Evolutionary conservation across 2,797 vertebrate genomes (phyloP).

Genomic region (Sebastes alutus): DNA sequence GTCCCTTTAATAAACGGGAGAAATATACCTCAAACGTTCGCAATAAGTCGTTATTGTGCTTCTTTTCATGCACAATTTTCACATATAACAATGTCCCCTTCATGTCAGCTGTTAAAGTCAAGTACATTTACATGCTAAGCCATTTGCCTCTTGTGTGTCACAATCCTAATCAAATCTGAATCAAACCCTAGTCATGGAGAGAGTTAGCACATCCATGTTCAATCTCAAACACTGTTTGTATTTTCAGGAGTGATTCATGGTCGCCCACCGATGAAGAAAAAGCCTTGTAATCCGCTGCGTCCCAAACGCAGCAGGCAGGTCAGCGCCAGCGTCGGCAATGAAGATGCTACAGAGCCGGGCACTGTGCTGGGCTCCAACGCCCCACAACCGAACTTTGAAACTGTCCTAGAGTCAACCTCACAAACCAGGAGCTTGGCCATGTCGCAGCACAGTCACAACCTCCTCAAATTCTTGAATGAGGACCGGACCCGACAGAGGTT

Average conservation of each 20-base stretch:
- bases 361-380: neutral
- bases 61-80: no score
- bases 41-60: no score
- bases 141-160: neutral
- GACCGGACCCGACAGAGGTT: slow-evolving; percentile 88
- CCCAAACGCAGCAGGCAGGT: slow-evolving; percentile 54
- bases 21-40: no score
- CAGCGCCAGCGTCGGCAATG: slow-evolving; percentile 6
- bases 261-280: slow-evolving; percentile 67
- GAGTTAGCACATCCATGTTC: neutral
- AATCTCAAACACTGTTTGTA: neutral
- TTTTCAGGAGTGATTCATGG: slow-evolving; percentile 35
- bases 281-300: slow-evolving; percentile 40
- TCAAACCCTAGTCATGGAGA: neutral
- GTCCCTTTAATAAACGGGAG: no score
- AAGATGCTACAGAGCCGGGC: neutral
- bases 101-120: neutral
- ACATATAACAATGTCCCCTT: no score
- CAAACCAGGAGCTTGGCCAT: slow-evolving; percentile 85
- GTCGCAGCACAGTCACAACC: slow-evolving; percentile 87
- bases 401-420: slow-evolving; percentile 32
- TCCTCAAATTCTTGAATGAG: slow-evolving; percentile 92
- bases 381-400: neutral
- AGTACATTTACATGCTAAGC: neutral
- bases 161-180: neutral